A percentile compares a stretch with the other conserved stretches of the same genome.
These are phyloP conservation scores for Drosophila murphyi DNA, from an alignment of 1,140 invertebrate genomes.

Conservation along the genomic window DNA sequence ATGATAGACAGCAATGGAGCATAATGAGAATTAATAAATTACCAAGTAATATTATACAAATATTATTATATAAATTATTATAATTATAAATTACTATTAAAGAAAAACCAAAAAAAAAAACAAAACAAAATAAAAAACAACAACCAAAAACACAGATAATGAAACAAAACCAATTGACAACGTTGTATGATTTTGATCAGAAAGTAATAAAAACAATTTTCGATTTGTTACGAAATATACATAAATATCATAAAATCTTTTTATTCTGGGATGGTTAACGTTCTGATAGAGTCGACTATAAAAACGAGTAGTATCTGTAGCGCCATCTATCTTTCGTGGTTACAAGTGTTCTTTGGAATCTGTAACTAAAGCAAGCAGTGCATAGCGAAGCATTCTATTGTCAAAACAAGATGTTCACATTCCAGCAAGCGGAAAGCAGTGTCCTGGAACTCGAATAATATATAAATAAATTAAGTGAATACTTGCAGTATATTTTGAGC, in stretches of 20 bases:
- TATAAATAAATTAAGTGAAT: too few relatives aligned
- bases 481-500: too few relatives aligned
- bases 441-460: too few relatives aligned
- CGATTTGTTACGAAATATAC: constrained; percentile 85
- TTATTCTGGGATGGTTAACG: not conserved
- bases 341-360: not conserved
- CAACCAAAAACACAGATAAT: constrained; percentile 57
- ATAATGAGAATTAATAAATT: constrained; percentile 77
- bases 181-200: constrained; percentile 84
- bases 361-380: not conserved
- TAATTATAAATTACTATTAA: constrained; percentile 80
- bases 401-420: too few relatives aligned
- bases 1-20: constrained; percentile 17
- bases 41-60: constrained; percentile 83
- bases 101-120: constrained; percentile 64
- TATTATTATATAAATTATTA: constrained; percentile 82
- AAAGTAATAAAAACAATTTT: constrained; percentile 84
- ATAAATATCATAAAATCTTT: constrained; percentile 58
- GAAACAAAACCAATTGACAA: constrained; percentile 81
- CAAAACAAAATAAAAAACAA: constrained; percentile 52
- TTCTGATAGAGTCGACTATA: too few relatives aligned
- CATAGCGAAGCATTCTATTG: not conserved
- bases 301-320: too few relatives aligned
- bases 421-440: too few relatives aligned
- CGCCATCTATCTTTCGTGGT: not conserved